These are phyloP conservation scores for Lycaena phlaeas DNA, from an alignment of 2,888 invertebrate genomes.

Conservation along the genomic window DNA sequence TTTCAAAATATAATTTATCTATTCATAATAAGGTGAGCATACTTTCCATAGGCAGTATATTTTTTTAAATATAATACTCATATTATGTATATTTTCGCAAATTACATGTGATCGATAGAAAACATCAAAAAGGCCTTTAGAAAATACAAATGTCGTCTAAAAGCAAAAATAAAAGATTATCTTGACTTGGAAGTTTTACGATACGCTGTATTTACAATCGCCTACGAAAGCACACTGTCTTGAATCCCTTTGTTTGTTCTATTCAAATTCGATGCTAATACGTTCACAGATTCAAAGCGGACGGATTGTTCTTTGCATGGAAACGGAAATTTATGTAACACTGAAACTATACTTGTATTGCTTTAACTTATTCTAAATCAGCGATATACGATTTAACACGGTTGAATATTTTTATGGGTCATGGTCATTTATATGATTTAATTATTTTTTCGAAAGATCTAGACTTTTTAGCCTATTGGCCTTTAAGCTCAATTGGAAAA, in stretches of 20 bases:
- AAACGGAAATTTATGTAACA: slow-evolving; percentile 48
- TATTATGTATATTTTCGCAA: too few relatives aligned
- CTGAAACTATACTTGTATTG: slow-evolving; percentile 31
- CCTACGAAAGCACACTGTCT: slow-evolving; percentile 69
- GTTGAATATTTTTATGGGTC: too few relatives aligned
- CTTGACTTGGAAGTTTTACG: slow-evolving; percentile 45
- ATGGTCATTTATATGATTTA: too few relatives aligned
- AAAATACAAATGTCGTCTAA: slow-evolving; percentile 2
- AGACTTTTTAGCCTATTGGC: too few relatives aligned
- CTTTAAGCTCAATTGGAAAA: too few relatives aligned
- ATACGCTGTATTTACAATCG: slow-evolving; percentile 67
- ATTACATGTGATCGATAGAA: too few relatives aligned
- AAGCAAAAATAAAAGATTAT: slow-evolving; percentile 14
- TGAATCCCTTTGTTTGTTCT: slow-evolving; percentile 71
- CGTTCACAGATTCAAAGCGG: slow-evolving; percentile 65
- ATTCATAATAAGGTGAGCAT: too few relatives aligned
- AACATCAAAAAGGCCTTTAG: not conserved
- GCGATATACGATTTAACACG: slow-evolving; percentile 8
- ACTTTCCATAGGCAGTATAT: too few relatives aligned
- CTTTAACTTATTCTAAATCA: too few relatives aligned
- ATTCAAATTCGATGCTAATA: slow-evolving; percentile 72
- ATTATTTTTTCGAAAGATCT: too few relatives aligned
- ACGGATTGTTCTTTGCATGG: slow-evolving; percentile 57
- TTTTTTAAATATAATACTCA: too few relatives aligned
- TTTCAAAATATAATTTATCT: too few relatives aligned